phyloP scores from a whole-genome alignment of 2,797 vertebrate genomes.

The Myotis pilosus region DNA sequence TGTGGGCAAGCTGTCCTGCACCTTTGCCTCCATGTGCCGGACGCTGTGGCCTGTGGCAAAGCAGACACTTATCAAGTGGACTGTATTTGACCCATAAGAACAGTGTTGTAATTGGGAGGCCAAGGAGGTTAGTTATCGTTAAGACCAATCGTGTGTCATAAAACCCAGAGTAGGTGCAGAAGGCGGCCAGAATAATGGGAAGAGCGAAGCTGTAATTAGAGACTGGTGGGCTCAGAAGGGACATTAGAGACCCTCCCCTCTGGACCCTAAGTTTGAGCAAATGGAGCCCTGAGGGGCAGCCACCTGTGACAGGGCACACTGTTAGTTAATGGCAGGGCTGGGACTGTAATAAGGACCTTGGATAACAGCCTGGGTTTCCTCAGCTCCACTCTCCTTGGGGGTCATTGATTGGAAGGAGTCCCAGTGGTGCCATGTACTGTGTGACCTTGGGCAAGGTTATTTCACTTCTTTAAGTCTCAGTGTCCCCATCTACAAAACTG shows the following conservation, averaged over 20 bases:
- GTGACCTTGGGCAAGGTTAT: background rate
- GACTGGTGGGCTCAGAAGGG: background rate
- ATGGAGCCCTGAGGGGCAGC: background rate
- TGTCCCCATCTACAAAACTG: background rate
- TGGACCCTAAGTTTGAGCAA: background rate
- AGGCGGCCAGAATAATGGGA: background rate
- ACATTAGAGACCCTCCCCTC: background rate
- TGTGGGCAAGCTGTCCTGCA: background rate
- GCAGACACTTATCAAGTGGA: background rate
- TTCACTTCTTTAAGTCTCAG: background rate
- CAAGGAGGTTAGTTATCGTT: background rate
- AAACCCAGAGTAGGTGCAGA: background rate
- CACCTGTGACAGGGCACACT: background rate
- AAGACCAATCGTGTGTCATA: background rate
- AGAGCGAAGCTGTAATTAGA: background rate
- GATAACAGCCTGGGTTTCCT: background rate
- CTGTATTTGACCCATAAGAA: background rate
- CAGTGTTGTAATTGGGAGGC: background rate
- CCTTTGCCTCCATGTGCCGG: background rate
- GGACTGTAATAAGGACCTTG: background rate
- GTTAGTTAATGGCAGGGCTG: background rate
- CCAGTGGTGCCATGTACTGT: background rate
- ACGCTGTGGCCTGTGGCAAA: background rate
- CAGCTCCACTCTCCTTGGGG: background rate
- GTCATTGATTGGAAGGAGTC: background rate